Percentiles rank a stretch among this genome's conserved stretches.
phyloP scores from a whole-genome alignment of 2,888 invertebrate species.

The Temnothorax ravouxi region DNA sequence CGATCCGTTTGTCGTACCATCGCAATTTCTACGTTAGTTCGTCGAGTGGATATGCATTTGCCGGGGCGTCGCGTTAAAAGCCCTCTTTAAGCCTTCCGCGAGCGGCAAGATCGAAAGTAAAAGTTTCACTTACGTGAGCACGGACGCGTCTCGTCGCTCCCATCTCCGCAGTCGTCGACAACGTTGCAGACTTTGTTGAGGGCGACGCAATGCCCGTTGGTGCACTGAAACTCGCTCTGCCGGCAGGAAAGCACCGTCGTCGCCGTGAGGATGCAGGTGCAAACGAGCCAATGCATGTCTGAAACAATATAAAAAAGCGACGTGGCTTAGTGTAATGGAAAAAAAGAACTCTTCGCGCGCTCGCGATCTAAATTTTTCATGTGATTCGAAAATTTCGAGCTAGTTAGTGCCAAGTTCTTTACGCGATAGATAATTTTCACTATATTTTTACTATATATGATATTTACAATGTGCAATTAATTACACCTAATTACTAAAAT shows the following conservation, averaged over 20 bases:
- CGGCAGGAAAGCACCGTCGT: conserved; percentile 84
- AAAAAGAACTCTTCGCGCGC: background rate
- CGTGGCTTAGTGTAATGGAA: background rate
- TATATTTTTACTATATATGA: background rate
- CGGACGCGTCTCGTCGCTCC: conserved; percentile 91
- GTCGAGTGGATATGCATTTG: conserved; percentile 52
- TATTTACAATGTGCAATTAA: conserved; percentile 3
- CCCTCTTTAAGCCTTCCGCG: conserved; percentile 13
- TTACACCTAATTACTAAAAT: background rate
- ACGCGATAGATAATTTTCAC: background rate
- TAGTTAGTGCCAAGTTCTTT: background rate
- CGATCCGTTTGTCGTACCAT: conserved; percentile 43
- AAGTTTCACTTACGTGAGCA: conserved; percentile 91
- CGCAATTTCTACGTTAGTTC: conserved; percentile 5
- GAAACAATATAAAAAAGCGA: conserved; percentile 70
- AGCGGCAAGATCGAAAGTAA: conserved; percentile 45
- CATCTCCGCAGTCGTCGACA: conserved; percentile 92
- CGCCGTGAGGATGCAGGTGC: conserved; percentile 79
- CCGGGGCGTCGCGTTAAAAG: conserved; percentile 50
- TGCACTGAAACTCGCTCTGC: conserved; percentile 88
- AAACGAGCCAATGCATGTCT: conserved; percentile 83
- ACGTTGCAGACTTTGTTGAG: conserved; percentile 93
- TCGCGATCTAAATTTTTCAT: conserved; percentile 20
- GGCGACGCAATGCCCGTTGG: conserved; percentile 89
- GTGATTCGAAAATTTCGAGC: conserved; percentile 3